Evolutionary conservation across 2,797 vertebrate species (phyloP), one percentile per base, ranked within the genome.

Genomic region (Ambastaia sidthimunki): DNA sequence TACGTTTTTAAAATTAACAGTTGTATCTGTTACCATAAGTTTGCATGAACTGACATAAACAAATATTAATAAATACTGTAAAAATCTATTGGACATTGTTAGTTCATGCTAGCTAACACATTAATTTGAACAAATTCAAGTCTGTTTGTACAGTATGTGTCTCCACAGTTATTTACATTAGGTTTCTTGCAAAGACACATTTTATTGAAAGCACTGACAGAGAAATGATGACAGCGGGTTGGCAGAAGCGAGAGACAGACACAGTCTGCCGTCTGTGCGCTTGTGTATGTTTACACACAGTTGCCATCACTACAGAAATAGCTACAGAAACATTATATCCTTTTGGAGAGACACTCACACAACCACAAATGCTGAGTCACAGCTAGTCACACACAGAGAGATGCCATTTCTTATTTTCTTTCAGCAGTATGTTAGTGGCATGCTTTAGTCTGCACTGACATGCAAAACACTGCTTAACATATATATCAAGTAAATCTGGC

Each of bases 141-240:
- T 11, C 9, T 1, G 1, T 21, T 57, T 41, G 7, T 41, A 41
- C 37, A 41, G 11, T 69, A 44, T 62, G 25, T 62, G 48, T 68
- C 65, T 62, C 21, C 15, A 60, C 23, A 44, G 65, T 70, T 78
- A 52, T 78, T 69, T 70, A 44, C 19, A 52, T 50, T 52, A 71
- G 54, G 73, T 66, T 75, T 10, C 66, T 68, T 47, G 69, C 48
- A 60, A 16, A 70, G 47, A 76, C 47, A 68, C 62, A 74, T 80
- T 84, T 80, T 84, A 83, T 85, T 89, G 89, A 85, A 87, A 89
- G 87, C 84, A 89, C 85, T 81, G 87, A 88, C 80, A 89, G 82
- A 81, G 86, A 85, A 80, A 90, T 81, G 84, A 81, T 86, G 87
- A 85, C 12, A n/a, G 76, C 84, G 85, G 87, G 55, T n/a, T 21